Evolutionary conservation across 1,140 invertebrate species (phyloP).

Genomic region (Hyposmocoma kahamanoa): DNA sequence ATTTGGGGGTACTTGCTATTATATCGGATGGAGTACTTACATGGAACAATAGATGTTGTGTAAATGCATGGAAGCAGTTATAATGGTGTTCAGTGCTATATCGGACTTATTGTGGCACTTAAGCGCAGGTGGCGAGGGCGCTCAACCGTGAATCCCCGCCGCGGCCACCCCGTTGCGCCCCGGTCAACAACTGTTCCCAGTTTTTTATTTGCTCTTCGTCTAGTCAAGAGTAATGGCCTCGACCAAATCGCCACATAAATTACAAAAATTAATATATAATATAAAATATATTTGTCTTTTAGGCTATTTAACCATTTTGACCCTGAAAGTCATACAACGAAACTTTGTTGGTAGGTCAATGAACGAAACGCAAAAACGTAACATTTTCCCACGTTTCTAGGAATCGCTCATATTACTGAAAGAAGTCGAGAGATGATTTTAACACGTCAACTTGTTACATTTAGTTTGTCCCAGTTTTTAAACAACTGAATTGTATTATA

Average conservation of each 20-base stretch:
- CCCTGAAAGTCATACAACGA: conserved; percentile 12
- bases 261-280: too few relatives aligned
- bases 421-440: background rate
- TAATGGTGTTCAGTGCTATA: conserved; percentile 17
- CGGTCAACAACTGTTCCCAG: conserved; percentile 57
- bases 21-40: too few relatives aligned
- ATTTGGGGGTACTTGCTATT: too few relatives aligned
- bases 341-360: background rate
- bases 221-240: conserved; percentile 51
- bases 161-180: conserved; percentile 22
- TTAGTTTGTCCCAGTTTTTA: background rate
- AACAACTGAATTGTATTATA: background rate
- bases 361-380: background rate
- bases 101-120: conserved; percentile 8
- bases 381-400: conserved; percentile 9
- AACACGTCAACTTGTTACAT: background rate
- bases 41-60: background rate
- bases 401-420: conserved; percentile 7
- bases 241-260: conserved; percentile 17
- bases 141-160: conserved; percentile 61
- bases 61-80: background rate
- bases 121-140: conserved; percentile 55
- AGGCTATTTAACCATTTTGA: too few relatives aligned
- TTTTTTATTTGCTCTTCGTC: conserved; percentile 47
- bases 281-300: too few relatives aligned